These are phyloP conservation scores for Chaenodraco wilsoni DNA, from an alignment of 2,797 vertebrate genomes.

Conservation along the genomic window DNA sequence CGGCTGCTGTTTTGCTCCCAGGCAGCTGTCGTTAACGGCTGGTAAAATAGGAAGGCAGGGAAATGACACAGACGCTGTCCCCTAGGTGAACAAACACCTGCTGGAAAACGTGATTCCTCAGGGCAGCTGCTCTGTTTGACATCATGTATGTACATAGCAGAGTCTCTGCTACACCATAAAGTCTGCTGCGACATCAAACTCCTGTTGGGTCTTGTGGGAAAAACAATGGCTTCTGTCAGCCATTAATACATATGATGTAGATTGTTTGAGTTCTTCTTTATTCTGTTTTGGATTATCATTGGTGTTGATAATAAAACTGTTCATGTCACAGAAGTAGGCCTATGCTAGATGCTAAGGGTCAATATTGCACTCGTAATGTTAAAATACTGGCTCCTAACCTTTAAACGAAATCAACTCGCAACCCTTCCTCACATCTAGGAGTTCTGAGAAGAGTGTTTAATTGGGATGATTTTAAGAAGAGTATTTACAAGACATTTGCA, in stretches of 20 bases:
- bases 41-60: constrained; percentile 65
- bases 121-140: constrained; percentile 65
- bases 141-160: constrained; percentile 43
- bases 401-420: constrained; percentile 1
- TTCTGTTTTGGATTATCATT: not conserved
- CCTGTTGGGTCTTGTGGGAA: not conserved
- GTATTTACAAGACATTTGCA: not conserved
- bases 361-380: not conserved
- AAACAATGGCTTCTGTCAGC: not conserved
- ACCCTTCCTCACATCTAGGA: not conserved
- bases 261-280: not conserved
- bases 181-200: not conserved
- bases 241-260: not conserved
- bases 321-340: not conserved
- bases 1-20: constrained; percentile 56
- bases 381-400: not conserved
- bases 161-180: not conserved
- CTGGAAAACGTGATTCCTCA: constrained; percentile 71
- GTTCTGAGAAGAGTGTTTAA: not conserved
- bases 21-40: constrained; percentile 68
- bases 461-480: not conserved
- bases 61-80: constrained; percentile 63
- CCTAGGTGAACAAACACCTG: constrained; percentile 74
- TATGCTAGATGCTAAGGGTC: not conserved
- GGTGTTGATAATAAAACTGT: not conserved